phyloP scores from a whole-genome alignment of 2,113 vertebrate genomes.

The Syrmaticus mikado region DNA sequence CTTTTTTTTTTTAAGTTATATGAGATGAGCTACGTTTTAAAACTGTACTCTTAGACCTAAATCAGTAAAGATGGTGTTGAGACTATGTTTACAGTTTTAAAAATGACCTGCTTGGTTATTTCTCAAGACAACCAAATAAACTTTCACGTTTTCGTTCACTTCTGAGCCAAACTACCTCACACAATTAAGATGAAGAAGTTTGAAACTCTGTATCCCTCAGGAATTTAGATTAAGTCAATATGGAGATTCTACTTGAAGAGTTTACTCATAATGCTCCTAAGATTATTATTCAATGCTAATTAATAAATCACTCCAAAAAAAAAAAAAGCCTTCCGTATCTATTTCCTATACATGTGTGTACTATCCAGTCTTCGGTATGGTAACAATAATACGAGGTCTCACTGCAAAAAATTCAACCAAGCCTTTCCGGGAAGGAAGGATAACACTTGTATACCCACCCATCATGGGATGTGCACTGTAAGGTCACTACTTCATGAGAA shows the following conservation, averaged over 20 bases:
- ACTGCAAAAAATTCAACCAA: not conserved
- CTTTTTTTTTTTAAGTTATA: not conserved
- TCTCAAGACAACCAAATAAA: not conserved
- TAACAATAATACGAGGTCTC: not conserved
- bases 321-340: not conserved
- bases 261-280: not conserved
- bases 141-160: not conserved
- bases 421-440: not conserved
- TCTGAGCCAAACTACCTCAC: not conserved
- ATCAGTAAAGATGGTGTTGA: not conserved
- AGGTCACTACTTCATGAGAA: not conserved
- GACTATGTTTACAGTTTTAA: not conserved
- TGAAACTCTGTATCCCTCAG: not conserved
- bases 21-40: rapidly evolving
- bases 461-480: not conserved
- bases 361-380: not conserved
- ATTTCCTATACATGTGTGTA: not conserved
- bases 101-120: not conserved
- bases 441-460: not conserved
- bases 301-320: not conserved
- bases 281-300: not conserved
- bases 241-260: not conserved
- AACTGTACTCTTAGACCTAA: not conserved
- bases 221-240: not conserved
- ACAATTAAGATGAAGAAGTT: not conserved